phyloP scores from a whole-genome alignment of 2,113 vertebrate genomes.

The Microtus montanus region DNA sequence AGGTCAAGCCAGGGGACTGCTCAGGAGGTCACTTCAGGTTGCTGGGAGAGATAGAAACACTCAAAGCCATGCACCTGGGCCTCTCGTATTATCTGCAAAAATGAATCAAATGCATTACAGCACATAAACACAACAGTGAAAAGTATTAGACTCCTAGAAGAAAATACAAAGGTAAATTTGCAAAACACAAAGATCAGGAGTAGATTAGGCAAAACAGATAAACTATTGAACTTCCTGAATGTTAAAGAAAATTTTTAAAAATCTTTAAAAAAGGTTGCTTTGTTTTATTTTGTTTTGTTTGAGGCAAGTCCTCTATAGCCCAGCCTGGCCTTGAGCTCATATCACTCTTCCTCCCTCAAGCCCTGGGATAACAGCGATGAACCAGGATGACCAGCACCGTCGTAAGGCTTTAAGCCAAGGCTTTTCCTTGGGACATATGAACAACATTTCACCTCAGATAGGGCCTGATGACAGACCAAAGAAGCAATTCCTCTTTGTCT shows the following conservation, averaged over 20 bases:
- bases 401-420: neutral
- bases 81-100: neutral
- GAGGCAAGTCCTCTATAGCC: neutral
- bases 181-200: neutral
- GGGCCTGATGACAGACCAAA: neutral
- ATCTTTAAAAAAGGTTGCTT: neutral
- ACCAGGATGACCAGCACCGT: neutral
- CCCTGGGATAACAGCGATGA: neutral
- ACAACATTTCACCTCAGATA: neutral
- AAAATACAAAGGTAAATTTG: neutral
- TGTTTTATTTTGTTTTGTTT: neutral
- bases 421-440: neutral
- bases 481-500: neutral
- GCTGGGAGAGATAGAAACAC: neutral
- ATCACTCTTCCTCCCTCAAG: neutral
- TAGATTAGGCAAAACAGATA: neutral
- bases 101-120: neutral
- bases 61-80: rapidly evolving
- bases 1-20: neutral
- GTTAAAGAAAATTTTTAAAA: neutral
- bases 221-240: neutral
- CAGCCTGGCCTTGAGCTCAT: neutral
- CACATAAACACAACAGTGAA: neutral
- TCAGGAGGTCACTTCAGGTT: neutral
- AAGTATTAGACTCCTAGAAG: neutral